Evolutionary conservation across 2,113 vertebrate genomes (phyloP), one percentile per base, ranked within the genome.

Genomic region (Crotalus tigris): DNA sequence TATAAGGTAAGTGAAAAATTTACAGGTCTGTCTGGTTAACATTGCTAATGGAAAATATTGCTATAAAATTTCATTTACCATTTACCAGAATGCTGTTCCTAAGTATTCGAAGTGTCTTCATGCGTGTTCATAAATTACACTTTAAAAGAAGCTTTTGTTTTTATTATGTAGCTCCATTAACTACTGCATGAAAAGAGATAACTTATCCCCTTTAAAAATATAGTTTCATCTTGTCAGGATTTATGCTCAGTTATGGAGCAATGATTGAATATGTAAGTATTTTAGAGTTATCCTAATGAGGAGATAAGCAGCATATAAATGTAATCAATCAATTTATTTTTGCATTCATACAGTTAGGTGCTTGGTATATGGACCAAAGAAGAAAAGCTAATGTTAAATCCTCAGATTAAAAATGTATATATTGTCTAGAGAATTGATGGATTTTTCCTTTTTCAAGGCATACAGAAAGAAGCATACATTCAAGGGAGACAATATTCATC

Each of bases 51-150:
- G 95, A 95, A 94, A 88, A 91, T 1, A 1, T 24, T 89, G 88
- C 3, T 69, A 93, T 93, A 93, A 94, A 94, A 89, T 95, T 92
- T 92, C 26, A 75, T 94, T 95, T 96, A 59, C 92, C 51, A 88
- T 96, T 96, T 96, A 91, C 54, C 8, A 92, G 33, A 94, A 69
- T 33, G 51, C 23, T 91, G 11, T 33, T 92, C 55, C 9, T 49
- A 93, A 59, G 26, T 46, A 94, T 29, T 92, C 69, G 44, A 2
- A 89, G 44, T 7, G 44, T 89, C 19, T 95, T 94, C 95, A 88
- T 61, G 54, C 92, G 26, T 94, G 92, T 1, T 91, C 1, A 53
- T 93, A 95, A 93, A 88, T 94, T 85, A 1, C 1, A 0, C 3
- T 92, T 92, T 21, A 89, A 12, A 49, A 93, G 1, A 81, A 93